Conservation (phyloP, 2,113 vertebrate genomes). For the Tyrannus savana region DNA sequence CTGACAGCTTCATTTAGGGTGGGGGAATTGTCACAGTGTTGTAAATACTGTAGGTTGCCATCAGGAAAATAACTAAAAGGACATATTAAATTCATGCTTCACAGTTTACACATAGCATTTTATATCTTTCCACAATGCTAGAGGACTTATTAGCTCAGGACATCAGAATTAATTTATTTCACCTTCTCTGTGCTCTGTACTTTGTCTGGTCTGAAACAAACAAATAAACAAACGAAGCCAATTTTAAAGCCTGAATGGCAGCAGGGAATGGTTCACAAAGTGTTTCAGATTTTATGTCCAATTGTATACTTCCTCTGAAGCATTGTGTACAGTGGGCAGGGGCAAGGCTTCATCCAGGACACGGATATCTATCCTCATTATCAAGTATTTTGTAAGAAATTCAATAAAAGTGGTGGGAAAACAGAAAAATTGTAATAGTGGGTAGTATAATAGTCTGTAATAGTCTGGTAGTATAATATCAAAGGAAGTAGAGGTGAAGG, state of each 20-base stretch:
- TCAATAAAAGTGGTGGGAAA: not conserved
- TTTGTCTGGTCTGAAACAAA: not conserved
- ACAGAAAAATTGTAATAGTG: not conserved
- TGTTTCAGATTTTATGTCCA: not conserved
- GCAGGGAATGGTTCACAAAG: not conserved
- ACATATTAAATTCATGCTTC: conserved; percentile 19
- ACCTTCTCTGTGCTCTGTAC: not conserved
- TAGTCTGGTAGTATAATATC: not conserved
- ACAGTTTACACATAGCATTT: not conserved
- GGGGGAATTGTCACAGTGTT: not conserved
- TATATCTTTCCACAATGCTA: not conserved
- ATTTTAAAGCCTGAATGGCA: not conserved
- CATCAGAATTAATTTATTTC: conserved; percentile 28
- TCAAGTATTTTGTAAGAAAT: not conserved
- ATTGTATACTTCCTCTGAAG: not conserved
- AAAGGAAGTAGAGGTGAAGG: not conserved
- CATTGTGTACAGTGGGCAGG: not conserved
- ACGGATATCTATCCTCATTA: not conserved
- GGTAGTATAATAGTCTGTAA: not conserved
- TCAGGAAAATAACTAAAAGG: conserved; percentile 20
- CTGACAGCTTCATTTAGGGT: not conserved
- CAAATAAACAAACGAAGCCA: not conserved
- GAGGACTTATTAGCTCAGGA: not conserved
- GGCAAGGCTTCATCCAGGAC: not conserved
- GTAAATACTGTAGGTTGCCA: not conserved